These are phyloP conservation scores for Lynx canadensis DNA, from an alignment of 2,113 vertebrate species.

Conservation along the genomic window DNA sequence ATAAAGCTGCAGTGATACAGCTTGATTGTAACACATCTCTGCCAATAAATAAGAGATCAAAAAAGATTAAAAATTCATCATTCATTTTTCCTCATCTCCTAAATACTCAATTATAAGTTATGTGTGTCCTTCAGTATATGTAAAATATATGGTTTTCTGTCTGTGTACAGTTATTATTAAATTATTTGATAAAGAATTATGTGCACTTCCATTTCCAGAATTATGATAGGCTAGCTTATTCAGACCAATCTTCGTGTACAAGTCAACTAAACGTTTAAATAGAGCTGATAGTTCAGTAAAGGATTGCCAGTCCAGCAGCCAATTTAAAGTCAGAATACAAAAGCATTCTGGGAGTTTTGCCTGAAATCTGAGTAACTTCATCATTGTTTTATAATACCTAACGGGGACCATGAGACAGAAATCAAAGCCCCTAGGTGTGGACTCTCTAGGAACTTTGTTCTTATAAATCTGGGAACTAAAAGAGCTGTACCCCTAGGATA, in stretches of 20 bases:
- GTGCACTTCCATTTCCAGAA: not conserved
- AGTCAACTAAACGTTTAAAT: not conserved
- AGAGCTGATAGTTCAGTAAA: not conserved
- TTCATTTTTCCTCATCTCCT: not conserved
- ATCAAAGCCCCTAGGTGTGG: not conserved
- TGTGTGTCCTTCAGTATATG: not conserved
- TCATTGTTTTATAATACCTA: not conserved
- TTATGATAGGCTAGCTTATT: not conserved
- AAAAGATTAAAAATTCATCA: not conserved
- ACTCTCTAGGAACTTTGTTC: not conserved
- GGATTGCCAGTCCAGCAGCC: not conserved
- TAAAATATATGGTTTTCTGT: not conserved
- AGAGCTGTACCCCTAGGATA: not conserved
- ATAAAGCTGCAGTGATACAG: not conserved
- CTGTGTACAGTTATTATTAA: not conserved
- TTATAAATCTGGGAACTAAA: not conserved
- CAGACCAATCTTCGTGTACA: not conserved
- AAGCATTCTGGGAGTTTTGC: not conserved
- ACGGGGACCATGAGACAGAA: not conserved
- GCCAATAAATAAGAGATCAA: not conserved
- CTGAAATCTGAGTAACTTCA: not conserved
- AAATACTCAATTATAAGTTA: not conserved
- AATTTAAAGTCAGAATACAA: not conserved
- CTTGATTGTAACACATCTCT: not conserved
- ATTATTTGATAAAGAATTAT: not conserved